Conservation (phyloP, 2,797 vertebrate genomes). For the Menidia menidia region DNA sequence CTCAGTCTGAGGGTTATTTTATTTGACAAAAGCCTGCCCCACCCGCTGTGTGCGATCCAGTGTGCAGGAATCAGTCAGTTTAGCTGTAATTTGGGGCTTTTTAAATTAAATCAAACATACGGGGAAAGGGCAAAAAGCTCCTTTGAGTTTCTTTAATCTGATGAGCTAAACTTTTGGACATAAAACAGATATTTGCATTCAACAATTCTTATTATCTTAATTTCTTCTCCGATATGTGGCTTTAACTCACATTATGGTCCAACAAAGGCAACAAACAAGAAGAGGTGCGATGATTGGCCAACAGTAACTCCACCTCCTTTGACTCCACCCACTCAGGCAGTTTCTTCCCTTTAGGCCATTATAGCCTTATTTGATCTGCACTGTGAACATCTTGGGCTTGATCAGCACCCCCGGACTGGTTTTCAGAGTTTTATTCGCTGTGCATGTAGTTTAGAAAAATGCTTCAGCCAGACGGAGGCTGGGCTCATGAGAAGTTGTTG, state of each 20-base stretch:
- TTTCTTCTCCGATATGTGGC: background rate
- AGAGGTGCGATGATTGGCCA: background rate
- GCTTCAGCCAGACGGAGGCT: background rate
- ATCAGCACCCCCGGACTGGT: background rate
- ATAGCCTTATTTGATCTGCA: background rate
- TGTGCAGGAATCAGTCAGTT: background rate
- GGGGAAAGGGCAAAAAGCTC: background rate
- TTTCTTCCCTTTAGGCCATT: background rate
- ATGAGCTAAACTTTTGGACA: background rate
- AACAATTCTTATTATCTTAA: background rate
- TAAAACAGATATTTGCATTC: background rate
- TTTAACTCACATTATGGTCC: background rate
- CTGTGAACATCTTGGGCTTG: background rate
- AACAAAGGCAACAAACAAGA: background rate
- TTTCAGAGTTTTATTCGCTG: background rate
- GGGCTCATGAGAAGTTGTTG: background rate
- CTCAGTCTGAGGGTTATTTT: background rate
- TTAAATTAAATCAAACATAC: background rate
- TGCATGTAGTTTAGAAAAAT: background rate
- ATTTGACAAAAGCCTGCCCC: background rate
- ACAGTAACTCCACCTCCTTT: conserved; percentile 8
- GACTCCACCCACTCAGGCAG: background rate
- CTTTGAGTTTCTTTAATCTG: background rate
- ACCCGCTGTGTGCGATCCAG: background rate
- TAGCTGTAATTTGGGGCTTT: background rate